Percentiles rank a stretch among this genome's conserved stretches.
Evolutionary conservation across 2,797 vertebrate species (phyloP).

Genomic region (Melanotaenia boesemani): DNA sequence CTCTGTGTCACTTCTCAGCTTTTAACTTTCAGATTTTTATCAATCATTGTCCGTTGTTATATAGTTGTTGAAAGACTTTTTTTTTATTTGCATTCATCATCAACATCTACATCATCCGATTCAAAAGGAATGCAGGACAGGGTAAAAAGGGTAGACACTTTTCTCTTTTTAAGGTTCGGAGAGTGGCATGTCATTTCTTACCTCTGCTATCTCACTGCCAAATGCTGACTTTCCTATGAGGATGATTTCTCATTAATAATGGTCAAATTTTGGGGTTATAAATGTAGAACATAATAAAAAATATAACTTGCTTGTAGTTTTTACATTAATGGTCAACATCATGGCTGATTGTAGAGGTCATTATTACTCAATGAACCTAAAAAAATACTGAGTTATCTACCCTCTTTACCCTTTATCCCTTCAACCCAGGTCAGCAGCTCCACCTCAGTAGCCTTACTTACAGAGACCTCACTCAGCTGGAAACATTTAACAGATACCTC

Average conservation of each 20-base stretch:
- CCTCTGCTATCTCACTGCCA: slow-evolving; percentile 20
- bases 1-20: slow-evolving; percentile 61
- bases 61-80: slow-evolving; percentile 32
- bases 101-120: slow-evolving; percentile 56
- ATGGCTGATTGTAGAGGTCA: slow-evolving; percentile 7
- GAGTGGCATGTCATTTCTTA: slow-evolving; percentile 1
- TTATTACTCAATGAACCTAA: slow-evolving; percentile 26
- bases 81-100: slow-evolving; percentile 39
- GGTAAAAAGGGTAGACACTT: slow-evolving; percentile 23
- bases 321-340: slow-evolving; percentile 6
- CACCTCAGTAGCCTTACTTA: slow-evolving; percentile 82
- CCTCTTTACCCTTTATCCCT: slow-evolving; percentile 17
- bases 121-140: slow-evolving; percentile 53
- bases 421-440: slow-evolving; percentile 76
- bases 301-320: slow-evolving; percentile 7
- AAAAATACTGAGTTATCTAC: slow-evolving; percentile 16
- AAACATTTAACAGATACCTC: slow-evolving; percentile 80
- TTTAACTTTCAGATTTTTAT: slow-evolving; percentile 45
- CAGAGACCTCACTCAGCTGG: slow-evolving; percentile 74
- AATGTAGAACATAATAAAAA: neutral
- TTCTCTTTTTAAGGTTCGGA: slow-evolving; percentile 27
- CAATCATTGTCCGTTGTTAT: slow-evolving; percentile 36
- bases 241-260: slow-evolving; percentile 1
- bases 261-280: slow-evolving; percentile 2
- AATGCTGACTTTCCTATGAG: neutral